Conservation (phyloP, 2,113 vertebrate species). For the Camelus bactrianus region DNA sequence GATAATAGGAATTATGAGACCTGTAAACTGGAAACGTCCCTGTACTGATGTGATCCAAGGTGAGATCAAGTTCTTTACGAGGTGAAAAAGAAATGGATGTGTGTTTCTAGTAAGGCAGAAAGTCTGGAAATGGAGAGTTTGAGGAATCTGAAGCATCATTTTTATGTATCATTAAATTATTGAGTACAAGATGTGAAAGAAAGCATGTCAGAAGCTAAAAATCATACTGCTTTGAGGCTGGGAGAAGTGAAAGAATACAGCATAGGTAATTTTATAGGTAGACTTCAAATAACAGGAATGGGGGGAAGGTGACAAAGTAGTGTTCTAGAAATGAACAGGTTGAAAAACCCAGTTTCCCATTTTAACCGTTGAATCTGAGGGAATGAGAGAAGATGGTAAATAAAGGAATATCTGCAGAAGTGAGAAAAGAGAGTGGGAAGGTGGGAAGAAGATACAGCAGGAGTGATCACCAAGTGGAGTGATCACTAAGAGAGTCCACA, state of each 20-base stretch:
- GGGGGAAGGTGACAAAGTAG: neutral
- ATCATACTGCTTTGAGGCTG: neutral
- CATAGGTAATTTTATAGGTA: neutral
- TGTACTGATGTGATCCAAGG: neutral
- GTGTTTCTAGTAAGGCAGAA: neutral
- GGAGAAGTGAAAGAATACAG: neutral
- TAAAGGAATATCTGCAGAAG: neutral
- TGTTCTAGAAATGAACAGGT: neutral
- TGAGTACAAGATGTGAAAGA: neutral
- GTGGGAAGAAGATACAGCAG: neutral
- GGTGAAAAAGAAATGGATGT: neutral
- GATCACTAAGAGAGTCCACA: neutral
- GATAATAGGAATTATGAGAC: neutral
- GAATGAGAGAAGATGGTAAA: neutral
- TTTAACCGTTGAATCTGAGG: neutral
- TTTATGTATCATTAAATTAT: neutral
- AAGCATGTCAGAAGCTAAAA: neutral
- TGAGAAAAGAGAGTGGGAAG: neutral
- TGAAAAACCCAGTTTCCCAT: neutral
- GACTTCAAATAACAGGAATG: slow-evolving; percentile 25
- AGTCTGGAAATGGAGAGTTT: neutral
- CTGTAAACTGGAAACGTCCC: neutral
- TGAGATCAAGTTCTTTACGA: neutral
- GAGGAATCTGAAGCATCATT: neutral
- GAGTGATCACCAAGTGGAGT: too few relatives aligned